phyloP scores from a whole-genome alignment of 2,113 vertebrate genomes.

The Calyptomena viridis region DNA sequence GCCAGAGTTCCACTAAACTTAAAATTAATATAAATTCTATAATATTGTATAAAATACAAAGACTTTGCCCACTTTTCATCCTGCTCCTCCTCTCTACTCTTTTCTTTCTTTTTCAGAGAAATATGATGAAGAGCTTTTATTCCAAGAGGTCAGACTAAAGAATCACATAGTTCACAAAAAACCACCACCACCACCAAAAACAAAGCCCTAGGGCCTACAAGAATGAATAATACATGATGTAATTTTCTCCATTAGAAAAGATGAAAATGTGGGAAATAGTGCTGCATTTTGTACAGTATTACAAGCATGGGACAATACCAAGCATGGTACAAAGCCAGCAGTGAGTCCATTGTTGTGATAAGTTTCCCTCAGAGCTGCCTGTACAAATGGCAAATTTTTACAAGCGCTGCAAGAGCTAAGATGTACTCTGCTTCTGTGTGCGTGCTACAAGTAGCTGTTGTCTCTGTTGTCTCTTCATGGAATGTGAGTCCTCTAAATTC shows the following conservation, averaged over 20 bases:
- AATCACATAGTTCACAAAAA: neutral
- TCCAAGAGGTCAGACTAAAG: neutral
- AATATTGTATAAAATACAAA: neutral
- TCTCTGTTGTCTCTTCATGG: neutral
- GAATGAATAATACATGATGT: neutral
- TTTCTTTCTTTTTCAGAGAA: neutral
- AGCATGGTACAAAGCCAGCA: neutral
- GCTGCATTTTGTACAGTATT: neutral
- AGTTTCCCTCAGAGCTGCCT: neutral
- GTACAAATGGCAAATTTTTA: neutral
- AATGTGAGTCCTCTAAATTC: neutral
- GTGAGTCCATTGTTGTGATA: neutral
- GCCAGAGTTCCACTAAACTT: neutral
- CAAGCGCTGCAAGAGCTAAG: neutral
- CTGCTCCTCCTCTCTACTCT: neutral
- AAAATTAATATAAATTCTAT: neutral
- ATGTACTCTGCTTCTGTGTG: neutral
- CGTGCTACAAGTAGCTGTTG: neutral
- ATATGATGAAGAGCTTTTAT: neutral
- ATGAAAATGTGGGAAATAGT: neutral
- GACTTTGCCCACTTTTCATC: fast-evolving
- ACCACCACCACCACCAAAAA: neutral
- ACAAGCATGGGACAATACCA: neutral
- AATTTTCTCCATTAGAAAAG: neutral
- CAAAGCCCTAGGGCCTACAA: neutral